Evolutionary conservation across 2,888 invertebrate genomes (phyloP).

Genomic region (Siphlonurus alternatus): DNA sequence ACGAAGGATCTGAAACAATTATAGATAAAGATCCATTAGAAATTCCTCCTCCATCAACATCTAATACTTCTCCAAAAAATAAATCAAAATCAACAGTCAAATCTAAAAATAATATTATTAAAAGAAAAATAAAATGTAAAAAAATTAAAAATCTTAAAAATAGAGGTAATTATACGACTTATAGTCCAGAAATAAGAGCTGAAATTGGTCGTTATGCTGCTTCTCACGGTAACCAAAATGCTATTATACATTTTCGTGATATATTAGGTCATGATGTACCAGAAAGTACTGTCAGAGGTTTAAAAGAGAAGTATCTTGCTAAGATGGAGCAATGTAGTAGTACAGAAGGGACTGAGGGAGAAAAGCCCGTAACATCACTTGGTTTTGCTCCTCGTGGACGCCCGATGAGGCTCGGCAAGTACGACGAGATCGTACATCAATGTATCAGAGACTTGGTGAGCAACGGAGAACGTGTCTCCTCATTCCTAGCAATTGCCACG

Average conservation of each 20-base stretch:
- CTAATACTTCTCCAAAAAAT: neutral
- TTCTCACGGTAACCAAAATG: conserved; percentile 18
- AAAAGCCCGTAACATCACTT: conserved; percentile 15
- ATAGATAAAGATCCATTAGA: neutral
- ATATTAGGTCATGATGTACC: conserved; percentile 17
- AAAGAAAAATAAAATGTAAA: neutral
- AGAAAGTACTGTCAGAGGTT: conserved; percentile 19
- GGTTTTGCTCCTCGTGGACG: conserved; percentile 19
- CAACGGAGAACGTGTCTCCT: conserved; percentile 19
- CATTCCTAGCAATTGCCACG: conserved; percentile 23
- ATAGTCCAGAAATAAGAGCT: conserved; percentile 18
- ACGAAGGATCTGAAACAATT: no score
- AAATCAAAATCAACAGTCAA: neutral
- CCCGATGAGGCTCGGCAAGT: conserved; percentile 19
- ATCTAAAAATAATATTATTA: neutral
- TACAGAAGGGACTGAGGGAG: neutral
- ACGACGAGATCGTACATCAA: conserved; percentile 19
- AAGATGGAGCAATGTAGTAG: conserved; percentile 9
- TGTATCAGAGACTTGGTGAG: conserved; percentile 19
- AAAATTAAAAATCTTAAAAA: neutral
- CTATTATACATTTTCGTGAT: conserved; percentile 17
- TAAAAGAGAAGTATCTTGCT: conserved; percentile 19
- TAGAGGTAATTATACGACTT: neutral
- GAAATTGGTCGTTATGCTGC: conserved; percentile 18
- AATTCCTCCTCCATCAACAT: neutral